phyloP scores from a whole-genome alignment of 92 coral and sea anemone species.

The Zoanthus solanderi region DNA sequence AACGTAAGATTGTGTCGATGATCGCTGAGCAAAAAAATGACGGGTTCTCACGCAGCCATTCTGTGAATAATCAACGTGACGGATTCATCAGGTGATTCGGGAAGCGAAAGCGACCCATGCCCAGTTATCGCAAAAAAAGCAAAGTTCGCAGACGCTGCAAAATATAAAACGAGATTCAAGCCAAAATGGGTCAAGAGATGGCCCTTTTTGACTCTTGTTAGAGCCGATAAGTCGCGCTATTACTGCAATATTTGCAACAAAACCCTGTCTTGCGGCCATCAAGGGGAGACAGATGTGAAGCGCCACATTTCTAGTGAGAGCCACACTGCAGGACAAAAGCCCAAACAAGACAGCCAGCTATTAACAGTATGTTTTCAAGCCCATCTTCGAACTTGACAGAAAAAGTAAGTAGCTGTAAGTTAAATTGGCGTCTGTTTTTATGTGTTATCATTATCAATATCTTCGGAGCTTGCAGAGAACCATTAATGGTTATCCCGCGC shows the following conservation, averaged over 20 bases:
- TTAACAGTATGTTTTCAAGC: conserved; percentile 21
- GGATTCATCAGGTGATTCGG: background rate
- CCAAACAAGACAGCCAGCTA: conserved; percentile 44
- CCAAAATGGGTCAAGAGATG: background rate
- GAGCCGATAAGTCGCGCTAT: background rate
- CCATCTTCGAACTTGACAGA: background rate
- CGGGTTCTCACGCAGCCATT: background rate
- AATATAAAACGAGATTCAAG: background rate
- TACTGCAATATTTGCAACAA: conserved; percentile 41
- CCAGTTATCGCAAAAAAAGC: conserved; percentile 14
- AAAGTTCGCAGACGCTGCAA: conserved; percentile 3
- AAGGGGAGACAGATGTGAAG: conserved; percentile 41
- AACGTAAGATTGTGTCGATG: conserved; percentile 8
- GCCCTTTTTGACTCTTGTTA: background rate
- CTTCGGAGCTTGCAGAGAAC: background rate
- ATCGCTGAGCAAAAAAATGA: background rate
- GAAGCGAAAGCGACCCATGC: conserved; percentile 8
- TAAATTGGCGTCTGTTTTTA: background rate
- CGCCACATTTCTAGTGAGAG: conserved; percentile 50
- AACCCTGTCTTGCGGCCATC: conserved; percentile 37
- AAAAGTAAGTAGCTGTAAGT: conserved; percentile 34
- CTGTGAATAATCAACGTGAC: background rate
- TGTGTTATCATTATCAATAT: background rate
- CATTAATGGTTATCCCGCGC: background rate
- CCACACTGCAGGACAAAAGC: conserved; percentile 41